Base-by-base conservation (phyloP, 2,888 invertebrate genomes). In the Pteria penguin region DNA sequence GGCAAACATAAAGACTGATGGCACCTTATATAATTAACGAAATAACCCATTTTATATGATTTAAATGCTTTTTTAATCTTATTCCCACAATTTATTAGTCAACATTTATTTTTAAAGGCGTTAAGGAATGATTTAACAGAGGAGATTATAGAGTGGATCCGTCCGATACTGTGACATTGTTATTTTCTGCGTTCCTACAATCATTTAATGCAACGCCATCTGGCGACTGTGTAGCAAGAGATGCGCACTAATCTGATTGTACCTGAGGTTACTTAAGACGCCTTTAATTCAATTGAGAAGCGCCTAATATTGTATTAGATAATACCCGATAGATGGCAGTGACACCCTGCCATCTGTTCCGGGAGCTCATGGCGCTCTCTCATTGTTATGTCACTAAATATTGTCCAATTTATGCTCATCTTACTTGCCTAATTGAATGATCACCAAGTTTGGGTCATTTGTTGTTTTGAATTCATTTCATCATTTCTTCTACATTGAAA, bases 191-290 rank as follows among this genome's bases (percentile, higher is more conserved):
- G 45, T 45, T 45, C 45, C 45, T 14, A 45, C 45, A 45, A 18
- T 18, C 45, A 14, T 45, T 45, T 45, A 14, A 45, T 45, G 45
- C 45, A 8, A 18, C 45, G 45, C 45, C 45, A 45, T 45, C 45
- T 45, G 45, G 8, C 45, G 8, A 18, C 18, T 18, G 45, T 18
- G 18, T 45, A 45, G 45, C 18, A 45, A 45, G 45, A 8, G 45
- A 45, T 45, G 45, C 45, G 45, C 8, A 8, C 18, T 68, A 68
- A 68, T 68, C 52, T 32, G 57, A 68, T 68, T 68, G 29, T 68
- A 68, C 68, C 68, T 68, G 68, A 57, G 68, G 68, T 68, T 68
- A 29, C 29, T 29, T 32, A 32, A 68, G 68, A 27, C 57, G 31
- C n/a, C 29, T 24, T 57, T 57, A 68, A 68, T 68, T 68, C n/a